These are phyloP conservation scores for Lasaia peninsularis DNA, from an alignment of 1,140 invertebrate species.

Conservation along the genomic window DNA sequence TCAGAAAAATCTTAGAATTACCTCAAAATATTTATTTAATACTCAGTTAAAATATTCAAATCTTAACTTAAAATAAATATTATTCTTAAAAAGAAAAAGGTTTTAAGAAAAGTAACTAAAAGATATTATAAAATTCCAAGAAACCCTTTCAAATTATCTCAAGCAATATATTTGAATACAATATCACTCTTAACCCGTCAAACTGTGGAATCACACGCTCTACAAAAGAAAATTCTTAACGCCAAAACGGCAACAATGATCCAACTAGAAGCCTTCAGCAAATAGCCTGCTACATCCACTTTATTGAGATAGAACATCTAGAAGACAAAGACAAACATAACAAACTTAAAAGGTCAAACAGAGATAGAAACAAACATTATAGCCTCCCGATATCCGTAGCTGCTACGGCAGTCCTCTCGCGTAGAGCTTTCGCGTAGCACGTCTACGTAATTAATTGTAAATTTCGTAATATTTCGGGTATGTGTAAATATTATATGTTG, in stretches of 20 bases:
- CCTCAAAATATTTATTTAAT: too few relatives aligned
- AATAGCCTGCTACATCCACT: constrained; percentile 47
- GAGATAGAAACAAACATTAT: constrained; percentile 27
- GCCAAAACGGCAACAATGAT: constrained; percentile 60
- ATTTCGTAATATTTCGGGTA: constrained; percentile 30
- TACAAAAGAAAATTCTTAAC: constrained; percentile 51
- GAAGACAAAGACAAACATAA: constrained; percentile 33
- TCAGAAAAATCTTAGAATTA: too few relatives aligned
- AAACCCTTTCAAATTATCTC: constrained; percentile 2
- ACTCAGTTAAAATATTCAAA: too few relatives aligned
- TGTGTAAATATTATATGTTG: constrained; percentile 35
- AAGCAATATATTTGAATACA: constrained; percentile 14
- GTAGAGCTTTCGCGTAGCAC: constrained; percentile 52
- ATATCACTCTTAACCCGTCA: constrained; percentile 22
- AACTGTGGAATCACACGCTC: constrained; percentile 31
- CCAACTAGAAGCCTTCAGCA: constrained; percentile 51
- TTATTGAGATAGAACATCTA: constrained; percentile 45
- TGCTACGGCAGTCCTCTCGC: constrained; percentile 52
- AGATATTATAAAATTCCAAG: neutral
- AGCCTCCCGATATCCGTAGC: constrained; percentile 40
- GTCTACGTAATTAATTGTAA: constrained; percentile 36
- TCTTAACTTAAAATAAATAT: too few relatives aligned
- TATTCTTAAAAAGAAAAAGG: too few relatives aligned
- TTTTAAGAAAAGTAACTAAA: neutral
- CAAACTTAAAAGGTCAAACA: constrained; percentile 22